Conservation (phyloP, 1,140 invertebrate species). For the Agrypnia vestita region DNA sequence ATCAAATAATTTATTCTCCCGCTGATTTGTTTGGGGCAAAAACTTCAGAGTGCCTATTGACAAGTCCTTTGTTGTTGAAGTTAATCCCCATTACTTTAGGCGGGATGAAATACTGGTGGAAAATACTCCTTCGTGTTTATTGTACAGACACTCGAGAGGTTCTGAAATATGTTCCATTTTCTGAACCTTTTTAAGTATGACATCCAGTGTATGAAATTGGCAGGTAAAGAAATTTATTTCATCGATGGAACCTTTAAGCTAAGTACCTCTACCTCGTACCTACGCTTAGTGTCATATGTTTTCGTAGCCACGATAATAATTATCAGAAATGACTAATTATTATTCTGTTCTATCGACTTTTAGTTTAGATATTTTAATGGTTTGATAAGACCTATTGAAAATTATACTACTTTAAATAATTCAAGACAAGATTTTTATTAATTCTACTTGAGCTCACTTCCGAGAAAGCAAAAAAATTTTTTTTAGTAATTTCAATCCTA, state of each 20-base stretch:
- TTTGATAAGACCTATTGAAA: no score
- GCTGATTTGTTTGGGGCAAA: constrained; percentile 50
- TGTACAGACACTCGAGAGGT: not conserved
- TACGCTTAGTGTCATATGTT: not conserved
- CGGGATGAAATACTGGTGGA: constrained; percentile 32
- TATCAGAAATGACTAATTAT: no score
- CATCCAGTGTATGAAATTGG: constrained; percentile 14
- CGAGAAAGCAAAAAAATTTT: no score
- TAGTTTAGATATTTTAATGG: no score
- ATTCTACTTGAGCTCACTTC: no score
- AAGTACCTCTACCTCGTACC: no score
- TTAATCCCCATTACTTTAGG: constrained; percentile 55
- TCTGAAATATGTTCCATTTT: constrained; percentile 38
- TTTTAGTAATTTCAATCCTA: no score
- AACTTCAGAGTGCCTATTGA: constrained; percentile 53
- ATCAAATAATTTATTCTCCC: constrained; percentile 40
- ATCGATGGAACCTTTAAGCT: not conserved
- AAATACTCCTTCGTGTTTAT: constrained; percentile 32
- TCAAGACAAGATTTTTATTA: no score
- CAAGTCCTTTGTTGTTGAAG: constrained; percentile 57
- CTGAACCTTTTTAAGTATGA: constrained; percentile 39
- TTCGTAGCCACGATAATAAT: not conserved
- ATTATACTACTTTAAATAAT: no score
- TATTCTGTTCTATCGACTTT: no score
- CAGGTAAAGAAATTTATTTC: constrained; percentile 12